A percentile compares a stretch with the other conserved stretches of the same genome.
phyloP scores from a whole-genome alignment of 2,888 invertebrate species.

The Cotesia congregata region DNA sequence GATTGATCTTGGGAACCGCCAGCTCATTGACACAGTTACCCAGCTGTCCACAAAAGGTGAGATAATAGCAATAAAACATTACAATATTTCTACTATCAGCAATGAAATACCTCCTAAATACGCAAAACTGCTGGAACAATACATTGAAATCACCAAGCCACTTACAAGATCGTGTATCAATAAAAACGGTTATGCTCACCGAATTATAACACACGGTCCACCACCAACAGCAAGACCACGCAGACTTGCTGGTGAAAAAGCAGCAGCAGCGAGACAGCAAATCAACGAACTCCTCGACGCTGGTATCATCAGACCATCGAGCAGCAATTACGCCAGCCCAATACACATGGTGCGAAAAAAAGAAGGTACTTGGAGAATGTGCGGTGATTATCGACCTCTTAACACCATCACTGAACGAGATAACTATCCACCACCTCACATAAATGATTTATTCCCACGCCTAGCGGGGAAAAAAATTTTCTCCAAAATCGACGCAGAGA shows the following conservation, averaged over 20 bases:
- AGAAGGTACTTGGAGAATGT: conserved; percentile 50
- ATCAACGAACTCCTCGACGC: conserved; percentile 58
- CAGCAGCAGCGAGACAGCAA: conserved; percentile 56
- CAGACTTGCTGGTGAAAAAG: conserved; percentile 58
- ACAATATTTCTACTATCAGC: conserved; percentile 30
- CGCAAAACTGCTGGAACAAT: conserved; percentile 17
- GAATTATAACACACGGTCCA: conserved; percentile 60
- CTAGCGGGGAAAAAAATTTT: conserved; percentile 18
- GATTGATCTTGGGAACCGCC: conserved; percentile 38
- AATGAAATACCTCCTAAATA: neutral
- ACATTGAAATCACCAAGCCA: conserved; percentile 33
- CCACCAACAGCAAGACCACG: conserved; percentile 58
- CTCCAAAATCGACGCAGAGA: conserved; percentile 13
- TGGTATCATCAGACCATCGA: conserved; percentile 66
- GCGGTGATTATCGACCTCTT: conserved; percentile 27
- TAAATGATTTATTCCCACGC: conserved; percentile 17
- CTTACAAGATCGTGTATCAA: neutral
- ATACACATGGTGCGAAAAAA: conserved; percentile 44
- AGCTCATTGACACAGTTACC: conserved; percentile 34
- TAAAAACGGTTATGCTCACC: conserved; percentile 47
- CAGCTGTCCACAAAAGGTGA: neutral
- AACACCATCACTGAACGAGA: conserved; percentile 27
- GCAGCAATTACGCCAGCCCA: conserved; percentile 62
- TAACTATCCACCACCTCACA: conserved; percentile 19
- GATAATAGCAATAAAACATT: neutral